Evolutionary conservation across 2,113 vertebrate species (phyloP).

Genomic region (Saccopteryx bilineata): DNA sequence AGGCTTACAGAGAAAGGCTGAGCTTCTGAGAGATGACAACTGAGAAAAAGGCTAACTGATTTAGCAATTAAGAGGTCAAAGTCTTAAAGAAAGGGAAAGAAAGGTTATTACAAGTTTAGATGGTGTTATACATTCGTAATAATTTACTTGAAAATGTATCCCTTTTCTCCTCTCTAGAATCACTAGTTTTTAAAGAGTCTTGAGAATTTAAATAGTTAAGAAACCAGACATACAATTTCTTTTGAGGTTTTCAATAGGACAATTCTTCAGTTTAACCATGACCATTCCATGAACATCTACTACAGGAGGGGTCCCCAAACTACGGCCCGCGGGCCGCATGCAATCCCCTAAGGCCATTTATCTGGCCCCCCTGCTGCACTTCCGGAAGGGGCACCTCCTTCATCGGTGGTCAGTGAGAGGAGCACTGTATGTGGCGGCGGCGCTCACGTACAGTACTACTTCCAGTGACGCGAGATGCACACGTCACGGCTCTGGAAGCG

Average conservation of each 20-base stretch:
- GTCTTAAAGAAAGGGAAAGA: constrained; percentile 25
- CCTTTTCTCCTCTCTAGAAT: not conserved
- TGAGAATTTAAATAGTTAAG: constrained; percentile 69
- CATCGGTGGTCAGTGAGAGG: too few species aligned
- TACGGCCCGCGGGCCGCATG: too few species aligned
- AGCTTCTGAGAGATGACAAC: not conserved
- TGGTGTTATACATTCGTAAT: constrained; percentile 60
- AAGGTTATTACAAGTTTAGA: constrained; percentile 69
- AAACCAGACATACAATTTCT: constrained; percentile 16
- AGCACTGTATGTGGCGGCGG: too few species aligned
- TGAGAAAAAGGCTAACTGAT: constrained; percentile 35
- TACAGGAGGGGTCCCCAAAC: too few species aligned
- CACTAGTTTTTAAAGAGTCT: constrained; percentile 54
- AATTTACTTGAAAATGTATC: constrained; percentile 58
- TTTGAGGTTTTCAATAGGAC: not conserved
- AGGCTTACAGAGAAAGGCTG: not conserved
- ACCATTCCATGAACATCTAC: not conserved
- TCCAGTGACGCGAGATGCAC: too few species aligned
- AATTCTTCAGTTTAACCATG: not conserved
- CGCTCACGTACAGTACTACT: too few species aligned
- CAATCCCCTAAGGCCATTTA: too few species aligned
- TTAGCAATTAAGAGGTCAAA: constrained; percentile 57
- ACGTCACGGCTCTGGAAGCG: too few species aligned
- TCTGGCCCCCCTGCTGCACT: too few species aligned
- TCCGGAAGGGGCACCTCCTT: too few species aligned